Evolutionary conservation across 2,113 vertebrate genomes (phyloP), one percentile per base, ranked within the genome.

Genomic region (Dipodomys stephensi): DNA sequence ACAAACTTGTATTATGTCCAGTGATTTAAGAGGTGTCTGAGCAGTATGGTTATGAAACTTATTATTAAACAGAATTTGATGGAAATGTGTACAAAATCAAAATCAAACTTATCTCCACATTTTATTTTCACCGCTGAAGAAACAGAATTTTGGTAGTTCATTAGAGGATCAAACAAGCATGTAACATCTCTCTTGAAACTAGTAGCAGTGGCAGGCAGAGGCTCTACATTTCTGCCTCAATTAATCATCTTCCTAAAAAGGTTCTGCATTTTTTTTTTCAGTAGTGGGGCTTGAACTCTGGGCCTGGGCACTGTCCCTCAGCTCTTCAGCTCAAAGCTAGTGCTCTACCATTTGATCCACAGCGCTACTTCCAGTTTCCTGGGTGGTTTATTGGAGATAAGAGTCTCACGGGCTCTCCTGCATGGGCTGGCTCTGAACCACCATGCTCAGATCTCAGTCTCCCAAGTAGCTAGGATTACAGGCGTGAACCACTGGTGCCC

Each of bases 21-120:
- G 28, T 86, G 49, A 76, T 86, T 94, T 83, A 83, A 95, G 89
- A 85, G 60, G 27, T 82, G 46, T 15, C 35, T 77, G 87, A 73
- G 67, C 71, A 18, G 15, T 18, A 25, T 83, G 30, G 30, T 20
- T 25, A 92, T 1, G 46, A 27, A 11, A 60, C 44, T 81, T 72
- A 64, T 87, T 69, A 76, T n/a, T 30, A 9, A 83, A 32, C 7
- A 87, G 32, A 78, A 65, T 82, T 88, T 83, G 57, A 15, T 57
- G 1, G 64, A 83, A 32, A 86, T 67, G 22, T 76, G 49, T 28
- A 60, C 2, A 88, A 68, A 95, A 80, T 2, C 2, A 88, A 73
- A 12, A n/a, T 71, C 27, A 88, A 53, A 7, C 19, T 71, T 57
- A 79, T 82, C 44, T 67, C 64, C 23, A 77, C 2, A 39, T 77